Evolutionary conservation across 2,888 invertebrate species (phyloP).

Genomic region (Morpho deidamia): DNA sequence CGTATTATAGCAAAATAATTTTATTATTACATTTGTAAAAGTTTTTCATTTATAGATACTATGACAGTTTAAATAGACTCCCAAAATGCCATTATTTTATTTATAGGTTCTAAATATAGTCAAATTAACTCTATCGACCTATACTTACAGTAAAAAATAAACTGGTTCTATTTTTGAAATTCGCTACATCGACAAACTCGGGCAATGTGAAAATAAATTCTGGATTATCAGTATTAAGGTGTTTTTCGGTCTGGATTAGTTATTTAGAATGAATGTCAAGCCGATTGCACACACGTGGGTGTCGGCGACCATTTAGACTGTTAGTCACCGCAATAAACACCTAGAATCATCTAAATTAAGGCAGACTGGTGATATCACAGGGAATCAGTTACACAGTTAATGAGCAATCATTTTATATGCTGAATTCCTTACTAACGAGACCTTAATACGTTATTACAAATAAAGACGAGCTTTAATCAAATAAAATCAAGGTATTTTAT

Average conservation of each 20-base stretch:
- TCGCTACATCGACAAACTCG: not conserved
- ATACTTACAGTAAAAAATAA: not conserved
- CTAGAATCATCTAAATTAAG: slow-evolving; percentile 57
- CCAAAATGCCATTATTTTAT: not conserved
- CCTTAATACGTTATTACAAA: too few species aligned
- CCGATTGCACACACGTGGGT: slow-evolving; percentile 60
- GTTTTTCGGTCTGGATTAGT: slow-evolving; percentile 8
- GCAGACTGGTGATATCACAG: slow-evolving; percentile 46
- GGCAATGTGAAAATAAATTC: slow-evolving; percentile 6
- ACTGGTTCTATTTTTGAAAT: slow-evolving; percentile 8
- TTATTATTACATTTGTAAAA: too few species aligned
- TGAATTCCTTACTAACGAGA: slow-evolving; percentile 3
- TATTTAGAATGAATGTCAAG: slow-evolving; percentile 43
- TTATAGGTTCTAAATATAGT: slow-evolving; percentile 6
- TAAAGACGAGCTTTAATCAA: too few species aligned
- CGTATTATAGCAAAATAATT: too few species aligned
- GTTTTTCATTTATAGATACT: too few species aligned
- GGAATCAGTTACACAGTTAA: slow-evolving; percentile 21
- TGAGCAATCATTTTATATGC: slow-evolving; percentile 5
- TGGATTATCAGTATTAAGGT: slow-evolving; percentile 9
- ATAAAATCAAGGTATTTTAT: too few species aligned
- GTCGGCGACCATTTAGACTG: slow-evolving; percentile 51
- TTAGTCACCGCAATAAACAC: slow-evolving; percentile 65
- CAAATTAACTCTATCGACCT: slow-evolving; percentile 1
- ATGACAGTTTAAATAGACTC: too few species aligned